Evolutionary conservation across 1,140 invertebrate genomes (phyloP), one percentile per base, ranked within the genome.

Genomic region (Apocrypta bakeri): DNA sequence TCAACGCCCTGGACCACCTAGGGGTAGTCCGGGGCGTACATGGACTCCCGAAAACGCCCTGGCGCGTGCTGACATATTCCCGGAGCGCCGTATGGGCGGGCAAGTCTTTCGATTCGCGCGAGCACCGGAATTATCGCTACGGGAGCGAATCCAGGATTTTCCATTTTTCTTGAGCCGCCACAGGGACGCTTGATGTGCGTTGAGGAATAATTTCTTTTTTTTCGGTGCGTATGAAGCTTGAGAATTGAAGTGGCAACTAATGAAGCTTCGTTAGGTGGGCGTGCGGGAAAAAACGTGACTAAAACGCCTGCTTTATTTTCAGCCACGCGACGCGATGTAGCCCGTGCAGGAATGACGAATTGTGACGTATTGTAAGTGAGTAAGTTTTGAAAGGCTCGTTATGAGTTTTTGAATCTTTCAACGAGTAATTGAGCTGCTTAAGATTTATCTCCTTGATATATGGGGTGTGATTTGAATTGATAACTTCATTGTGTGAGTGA

Each of bases 1-100:
- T 88, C 85, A 86, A 90, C 89, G 90, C 89, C 89, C 88, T 87
- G 88, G 87, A 90, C 89, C 89, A 90, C 89, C 89, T 90, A 90
- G 88, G 89, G 90, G 89, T 90, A 87, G 89, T 88, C 86, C 84
- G 84, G 89, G 90, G 90, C 89, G 90, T 89, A 87, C 80, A 85
- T 81, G 66, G 68, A 84, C 40, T 48, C 25, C 11, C 33, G 79
- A 72, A 40, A 78, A 83, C 74, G 81, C 75, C 81, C 69, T 27
- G 75, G 48, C 77, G 82, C 76, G 75, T 77, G 81, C 76, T 73
- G 71, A 56, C 48, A 21, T 8, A 37, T 31, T 75, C 72, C 71
- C 61, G 29, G 72, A 21, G 64, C 64, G 48, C 40, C 48, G 71
- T 7, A 37, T 37, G 71, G 71, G 33, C 71, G 33, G 71, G 33